Percentiles rank a stretch among this genome's conserved stretches.
phyloP scores from a whole-genome alignment of 2,888 invertebrate species.

The Cephonodes hylas region DNA sequence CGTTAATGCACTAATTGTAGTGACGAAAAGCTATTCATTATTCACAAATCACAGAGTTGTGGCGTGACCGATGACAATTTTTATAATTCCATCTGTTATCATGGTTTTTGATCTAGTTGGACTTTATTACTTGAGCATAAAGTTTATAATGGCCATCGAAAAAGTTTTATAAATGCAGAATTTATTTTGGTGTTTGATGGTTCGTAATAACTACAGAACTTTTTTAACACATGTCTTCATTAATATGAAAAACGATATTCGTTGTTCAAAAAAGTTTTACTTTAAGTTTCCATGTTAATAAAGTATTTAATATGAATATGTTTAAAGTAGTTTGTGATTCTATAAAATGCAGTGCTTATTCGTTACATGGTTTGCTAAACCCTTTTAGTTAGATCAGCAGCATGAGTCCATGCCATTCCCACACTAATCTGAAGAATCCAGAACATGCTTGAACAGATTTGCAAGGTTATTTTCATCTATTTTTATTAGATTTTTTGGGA shows the following conservation, averaged over 20 bases:
- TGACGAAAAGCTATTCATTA: constrained; percentile 34
- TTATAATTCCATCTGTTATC: background rate
- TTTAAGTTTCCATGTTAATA: no score
- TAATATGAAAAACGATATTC: no score
- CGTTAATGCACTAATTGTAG: constrained; percentile 35
- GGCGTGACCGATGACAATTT: constrained; percentile 37
- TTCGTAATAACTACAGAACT: background rate
- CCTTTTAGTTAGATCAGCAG: no score
- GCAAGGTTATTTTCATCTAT: no score
- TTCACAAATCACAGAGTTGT: constrained; percentile 42
- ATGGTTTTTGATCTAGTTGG: constrained; percentile 23
- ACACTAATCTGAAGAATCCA: no score
- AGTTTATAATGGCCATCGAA: background rate
- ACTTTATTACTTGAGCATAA: background rate
- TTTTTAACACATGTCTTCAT: background rate
- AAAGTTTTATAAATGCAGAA: background rate
- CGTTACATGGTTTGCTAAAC: no score
- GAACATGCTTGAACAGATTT: no score
- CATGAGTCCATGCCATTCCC: no score
- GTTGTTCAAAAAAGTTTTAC: no score
- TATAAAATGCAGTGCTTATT: no score
- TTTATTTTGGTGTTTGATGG: background rate
- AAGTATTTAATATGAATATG: background rate
- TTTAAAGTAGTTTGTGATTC: no score
- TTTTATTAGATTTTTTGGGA: no score